phyloP scores from a whole-genome alignment of 2,113 vertebrate genomes.

The Euleptes europaea region DNA sequence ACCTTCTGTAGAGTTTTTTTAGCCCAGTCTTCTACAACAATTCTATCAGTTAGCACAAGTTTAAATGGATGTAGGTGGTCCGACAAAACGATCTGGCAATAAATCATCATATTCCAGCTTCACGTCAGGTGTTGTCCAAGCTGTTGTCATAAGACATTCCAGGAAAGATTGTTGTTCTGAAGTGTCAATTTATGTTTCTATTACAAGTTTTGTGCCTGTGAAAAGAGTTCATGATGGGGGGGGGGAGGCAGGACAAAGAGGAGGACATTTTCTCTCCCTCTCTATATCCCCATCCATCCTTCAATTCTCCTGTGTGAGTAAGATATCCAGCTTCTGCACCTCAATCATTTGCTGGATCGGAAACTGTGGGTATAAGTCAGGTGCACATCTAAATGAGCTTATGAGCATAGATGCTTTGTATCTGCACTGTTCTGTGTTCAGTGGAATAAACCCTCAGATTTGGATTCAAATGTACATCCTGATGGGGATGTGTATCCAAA shows the following conservation, averaged over 20 bases:
- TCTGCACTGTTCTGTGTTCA: background rate
- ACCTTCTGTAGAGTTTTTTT: background rate
- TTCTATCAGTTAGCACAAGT: background rate
- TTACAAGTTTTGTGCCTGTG: background rate
- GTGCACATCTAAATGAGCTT: background rate
- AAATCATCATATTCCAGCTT: background rate
- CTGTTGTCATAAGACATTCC: background rate
- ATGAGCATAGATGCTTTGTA: background rate
- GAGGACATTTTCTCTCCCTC: background rate
- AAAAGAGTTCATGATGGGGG: background rate
- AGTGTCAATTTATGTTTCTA: background rate
- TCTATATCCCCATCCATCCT: background rate
- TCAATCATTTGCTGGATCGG: background rate
- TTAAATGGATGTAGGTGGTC: conserved; percentile 4
- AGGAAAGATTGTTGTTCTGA: background rate
- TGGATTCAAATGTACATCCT: too few species aligned
- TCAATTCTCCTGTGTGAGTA: background rate
- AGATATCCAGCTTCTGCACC: background rate
- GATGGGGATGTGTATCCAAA: background rate
- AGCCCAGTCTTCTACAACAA: background rate
- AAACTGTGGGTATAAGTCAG: background rate
- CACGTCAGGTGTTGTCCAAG: background rate
- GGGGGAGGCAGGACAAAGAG: background rate
- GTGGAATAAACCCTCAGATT: background rate
- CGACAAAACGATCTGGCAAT: background rate